These are phyloP conservation scores for Characodon lateralis DNA, from an alignment of 2,797 vertebrate species.

Conservation along the genomic window DNA sequence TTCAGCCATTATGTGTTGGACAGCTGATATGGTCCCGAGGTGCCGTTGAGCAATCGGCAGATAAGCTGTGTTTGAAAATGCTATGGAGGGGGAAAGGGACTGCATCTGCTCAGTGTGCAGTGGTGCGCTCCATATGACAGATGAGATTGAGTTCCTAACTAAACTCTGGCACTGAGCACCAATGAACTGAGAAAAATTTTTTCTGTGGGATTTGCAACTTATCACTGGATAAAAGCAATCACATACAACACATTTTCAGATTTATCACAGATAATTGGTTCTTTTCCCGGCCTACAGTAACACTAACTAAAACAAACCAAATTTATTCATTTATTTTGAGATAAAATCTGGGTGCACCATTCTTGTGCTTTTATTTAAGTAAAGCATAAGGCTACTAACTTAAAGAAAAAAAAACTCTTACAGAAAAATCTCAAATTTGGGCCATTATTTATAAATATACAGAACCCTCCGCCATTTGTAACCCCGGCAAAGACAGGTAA, in stretches of 20 bases:
- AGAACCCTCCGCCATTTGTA: not conserved
- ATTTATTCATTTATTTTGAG: not conserved
- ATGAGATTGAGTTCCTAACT: constrained; percentile 36
- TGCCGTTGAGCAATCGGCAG: constrained; percentile 40
- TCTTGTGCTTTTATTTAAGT: not conserved
- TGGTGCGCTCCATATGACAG: constrained; percentile 50
- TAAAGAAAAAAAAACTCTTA: not conserved
- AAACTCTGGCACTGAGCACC: constrained; percentile 33
- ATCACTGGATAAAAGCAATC: constrained; percentile 1
- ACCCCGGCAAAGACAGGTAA: not conserved
- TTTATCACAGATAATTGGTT: constrained; percentile 11
- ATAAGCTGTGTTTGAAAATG: constrained; percentile 34
- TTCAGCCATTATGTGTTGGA: constrained; percentile 1
- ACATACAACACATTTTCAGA: not conserved
- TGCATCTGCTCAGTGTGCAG: constrained; percentile 59
- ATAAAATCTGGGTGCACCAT: not conserved
- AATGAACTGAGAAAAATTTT: constrained; percentile 22
- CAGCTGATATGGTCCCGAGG: constrained; percentile 19
- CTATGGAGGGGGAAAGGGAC: constrained; percentile 15
- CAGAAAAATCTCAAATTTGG: not conserved
- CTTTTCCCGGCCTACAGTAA: not conserved
- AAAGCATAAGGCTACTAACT: too few species aligned
- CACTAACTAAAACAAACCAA: not conserved
- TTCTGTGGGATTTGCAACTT: constrained; percentile 9
- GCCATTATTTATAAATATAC: not conserved